Evolutionary conservation across 2,113 vertebrate species (phyloP), one percentile per base, ranked within the genome.

Genomic region (Colaptes auratus): DNA sequence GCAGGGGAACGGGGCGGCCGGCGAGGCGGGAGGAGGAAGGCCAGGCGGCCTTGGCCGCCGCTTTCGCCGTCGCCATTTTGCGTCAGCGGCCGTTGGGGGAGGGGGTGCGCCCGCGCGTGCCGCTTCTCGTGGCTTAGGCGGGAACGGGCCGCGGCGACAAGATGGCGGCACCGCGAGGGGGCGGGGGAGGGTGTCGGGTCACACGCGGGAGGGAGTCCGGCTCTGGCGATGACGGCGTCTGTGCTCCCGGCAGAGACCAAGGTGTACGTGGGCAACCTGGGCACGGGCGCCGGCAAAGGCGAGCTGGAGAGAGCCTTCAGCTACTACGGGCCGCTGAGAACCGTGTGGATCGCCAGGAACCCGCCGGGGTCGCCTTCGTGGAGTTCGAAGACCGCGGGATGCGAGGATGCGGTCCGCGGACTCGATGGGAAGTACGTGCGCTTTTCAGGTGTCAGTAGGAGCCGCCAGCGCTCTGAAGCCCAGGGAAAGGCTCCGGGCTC

Each of bases 331-430:
- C 98, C 98, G 3, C 97, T 99, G 94, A 97, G 98, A 96, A 99
- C 98, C 5, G 98, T 99, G 16, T 99, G 98, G 98, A 98, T 99
- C 77, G 98, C 98, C 13, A 98, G 98, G 89, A 99, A 99, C 96
- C 98, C 98, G 82, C 98, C 98, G 18, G 98, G 98, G 74, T 99
- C 60, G 98, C 98, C 79, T 98, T 98, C 94, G 98, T 98, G 96
- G 98, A 98, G 27, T 98, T 98, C 84, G 98, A 98, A 93, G 98
- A 98, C 86, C 98, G 55, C 95, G 98, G 90, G 98, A 98, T 65
- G 98, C 17, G 98, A 98, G 66, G 98, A 98, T 35, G 98, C 98
- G 23, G 98, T 98, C 4, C 95, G 75, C 17, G 98, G 98, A 5
- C 93, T 98, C 14, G 98, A 98, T 78, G 98, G 98, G 23, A 98